Conservation (phyloP, 2,888 invertebrate genomes). For the Digitonthophagus gazella region DNA sequence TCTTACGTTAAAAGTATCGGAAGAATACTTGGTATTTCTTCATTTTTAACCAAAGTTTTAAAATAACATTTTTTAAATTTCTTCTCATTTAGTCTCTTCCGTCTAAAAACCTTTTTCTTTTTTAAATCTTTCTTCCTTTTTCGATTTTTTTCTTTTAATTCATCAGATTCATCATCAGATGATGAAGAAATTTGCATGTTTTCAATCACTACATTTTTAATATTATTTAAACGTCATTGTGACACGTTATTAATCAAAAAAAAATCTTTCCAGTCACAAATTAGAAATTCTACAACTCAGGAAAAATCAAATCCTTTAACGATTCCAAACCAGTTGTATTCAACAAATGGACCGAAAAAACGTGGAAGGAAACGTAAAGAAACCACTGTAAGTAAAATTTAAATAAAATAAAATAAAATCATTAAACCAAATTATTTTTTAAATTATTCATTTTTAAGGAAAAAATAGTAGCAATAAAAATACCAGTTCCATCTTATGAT, state of each 20-base stretch:
- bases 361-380: slow-evolving; percentile 28
- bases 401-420: not conserved
- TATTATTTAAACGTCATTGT: not conserved
- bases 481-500: slow-evolving; percentile 8
- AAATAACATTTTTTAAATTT: no score
- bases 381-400: slow-evolving; percentile 6
- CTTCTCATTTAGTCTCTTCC: no score
- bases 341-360: slow-evolving; percentile 19
- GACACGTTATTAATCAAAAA: not conserved
- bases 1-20: no score
- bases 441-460: not conserved
- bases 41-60: no score
- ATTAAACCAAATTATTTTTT: not conserved
- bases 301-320: not conserved
- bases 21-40: no score
- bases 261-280: no score
- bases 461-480: not conserved
- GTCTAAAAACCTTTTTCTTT: no score
- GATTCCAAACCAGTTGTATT: not conserved
- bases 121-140: no score
- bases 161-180: no score
- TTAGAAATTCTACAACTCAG: no score
- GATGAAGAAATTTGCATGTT: no score
- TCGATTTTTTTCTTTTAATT: no score
- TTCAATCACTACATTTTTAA: not conserved